Conservation (phyloP, 2,113 vertebrate species). For the Collichthys lucidus region DNA sequence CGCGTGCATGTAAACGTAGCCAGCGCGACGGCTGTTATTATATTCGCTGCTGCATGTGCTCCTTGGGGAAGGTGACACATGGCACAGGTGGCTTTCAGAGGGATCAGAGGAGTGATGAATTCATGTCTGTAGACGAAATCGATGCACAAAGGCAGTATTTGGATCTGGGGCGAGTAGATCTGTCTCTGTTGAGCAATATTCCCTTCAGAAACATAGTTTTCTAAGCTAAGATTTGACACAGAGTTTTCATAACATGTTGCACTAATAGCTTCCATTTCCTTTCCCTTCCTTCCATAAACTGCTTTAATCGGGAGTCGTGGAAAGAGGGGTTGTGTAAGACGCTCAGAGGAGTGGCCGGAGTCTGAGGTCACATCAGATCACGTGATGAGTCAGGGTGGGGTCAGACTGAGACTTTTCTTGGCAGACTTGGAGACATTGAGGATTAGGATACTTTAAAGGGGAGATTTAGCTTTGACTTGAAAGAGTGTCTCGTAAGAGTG, state of each 20-base stretch:
- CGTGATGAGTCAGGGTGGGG: slow-evolving; percentile 73
- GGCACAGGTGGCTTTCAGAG: slow-evolving; percentile 50
- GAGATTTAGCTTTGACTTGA: slow-evolving; percentile 42
- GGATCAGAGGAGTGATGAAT: slow-evolving; percentile 45
- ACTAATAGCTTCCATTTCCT: slow-evolving; percentile 1
- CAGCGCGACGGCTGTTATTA: slow-evolving; percentile 27
- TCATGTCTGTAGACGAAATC: slow-evolving; percentile 44
- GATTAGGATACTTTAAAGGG: slow-evolving; percentile 53
- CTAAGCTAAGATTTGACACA: slow-evolving; percentile 17
- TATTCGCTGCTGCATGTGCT: slow-evolving; percentile 30
- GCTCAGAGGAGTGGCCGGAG: slow-evolving; percentile 64
- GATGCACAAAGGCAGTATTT: slow-evolving; percentile 19
- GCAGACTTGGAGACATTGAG: slow-evolving; percentile 49
- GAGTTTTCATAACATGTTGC: slow-evolving; percentile 1
- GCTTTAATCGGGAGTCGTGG: slow-evolving; percentile 28
- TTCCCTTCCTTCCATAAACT: slow-evolving; percentile 13
- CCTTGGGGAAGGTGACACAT: slow-evolving; percentile 39
- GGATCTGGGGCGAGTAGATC: slow-evolving; percentile 19
- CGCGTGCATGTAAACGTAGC: slow-evolving; percentile 25
- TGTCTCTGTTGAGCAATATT: not conserved
- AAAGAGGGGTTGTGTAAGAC: slow-evolving; percentile 64
- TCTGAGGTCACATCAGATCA: slow-evolving; percentile 74
- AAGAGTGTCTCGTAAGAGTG: slow-evolving; percentile 30
- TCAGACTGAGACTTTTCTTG: slow-evolving; percentile 68
- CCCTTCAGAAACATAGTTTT: not conserved